phyloP scores from a whole-genome alignment of 1,140 invertebrate genomes.

The Vollenhovia emeryi region DNA sequence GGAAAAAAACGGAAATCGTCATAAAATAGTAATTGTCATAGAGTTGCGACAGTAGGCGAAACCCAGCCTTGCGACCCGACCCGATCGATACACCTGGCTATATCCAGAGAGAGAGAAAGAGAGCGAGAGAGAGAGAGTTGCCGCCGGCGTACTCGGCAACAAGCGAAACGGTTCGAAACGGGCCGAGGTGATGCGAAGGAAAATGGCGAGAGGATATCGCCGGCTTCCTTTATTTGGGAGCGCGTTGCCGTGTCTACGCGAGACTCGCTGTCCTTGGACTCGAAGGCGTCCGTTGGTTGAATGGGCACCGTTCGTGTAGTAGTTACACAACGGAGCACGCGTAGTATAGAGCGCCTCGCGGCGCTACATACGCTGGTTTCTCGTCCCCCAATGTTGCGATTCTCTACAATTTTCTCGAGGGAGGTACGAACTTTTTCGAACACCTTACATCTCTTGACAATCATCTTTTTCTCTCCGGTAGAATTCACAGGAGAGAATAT shows the following conservation, averaged over 20 bases:
- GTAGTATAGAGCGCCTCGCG: background rate
- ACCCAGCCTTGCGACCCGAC: background rate
- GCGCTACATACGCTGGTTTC: background rate
- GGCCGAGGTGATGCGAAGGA: conserved; percentile 43
- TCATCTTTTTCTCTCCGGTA: background rate
- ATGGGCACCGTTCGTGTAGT: conserved; percentile 64
- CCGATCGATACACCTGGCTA: conserved; percentile 61
- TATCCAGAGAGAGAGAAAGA: conserved; percentile 35
- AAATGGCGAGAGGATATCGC: conserved; percentile 58
- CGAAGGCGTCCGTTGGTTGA: conserved; percentile 71
- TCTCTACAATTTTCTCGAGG: background rate
- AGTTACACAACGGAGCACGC: conserved; percentile 67
- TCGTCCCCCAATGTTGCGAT: background rate
- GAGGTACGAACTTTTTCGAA: background rate
- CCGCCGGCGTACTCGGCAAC: conserved; percentile 49
- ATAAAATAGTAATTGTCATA: conserved; percentile 3
- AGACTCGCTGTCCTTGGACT: conserved; percentile 79
- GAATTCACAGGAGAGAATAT: background rate
- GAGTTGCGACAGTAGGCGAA: conserved; percentile 9
- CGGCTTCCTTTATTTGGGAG: conserved; percentile 77
- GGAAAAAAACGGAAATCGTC: background rate
- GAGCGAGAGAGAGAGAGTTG: conserved; percentile 31
- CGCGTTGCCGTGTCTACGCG: conserved; percentile 64
- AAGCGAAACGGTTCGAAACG: conserved; percentile 44
- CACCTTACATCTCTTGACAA: background rate